These are phyloP conservation scores for Cantharis rufa DNA, from an alignment of 2,888 invertebrate genomes.

Conservation along the genomic window DNA sequence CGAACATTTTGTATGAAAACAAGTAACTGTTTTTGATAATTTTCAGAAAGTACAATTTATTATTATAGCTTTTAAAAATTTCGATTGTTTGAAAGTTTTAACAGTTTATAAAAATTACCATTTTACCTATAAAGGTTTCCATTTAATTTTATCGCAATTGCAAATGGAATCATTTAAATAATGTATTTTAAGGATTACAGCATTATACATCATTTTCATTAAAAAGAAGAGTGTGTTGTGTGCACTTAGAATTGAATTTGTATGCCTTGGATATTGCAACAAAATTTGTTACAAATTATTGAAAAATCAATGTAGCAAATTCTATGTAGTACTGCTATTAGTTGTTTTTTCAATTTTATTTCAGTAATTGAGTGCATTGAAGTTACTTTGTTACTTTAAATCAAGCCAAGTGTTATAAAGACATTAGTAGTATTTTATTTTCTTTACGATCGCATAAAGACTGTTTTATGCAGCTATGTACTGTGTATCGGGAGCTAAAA, in stretches of 20 bases:
- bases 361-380: slow-evolving; percentile 17
- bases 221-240: neutral
- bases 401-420: slow-evolving; percentile 12
- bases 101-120: neutral
- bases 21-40: neutral
- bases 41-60: neutral
- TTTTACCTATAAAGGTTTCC: neutral
- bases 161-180: neutral
- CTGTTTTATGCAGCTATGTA: slow-evolving; percentile 25
- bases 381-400: slow-evolving; percentile 12
- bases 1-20: neutral
- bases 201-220: neutral
- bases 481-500: slow-evolving; percentile 29
- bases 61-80: neutral
- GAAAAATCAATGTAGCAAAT: neutral
- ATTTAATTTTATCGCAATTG: neutral
- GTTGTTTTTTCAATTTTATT: neutral
- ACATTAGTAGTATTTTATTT: slow-evolving; percentile 7
- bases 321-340: neutral
- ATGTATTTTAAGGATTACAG: neutral
- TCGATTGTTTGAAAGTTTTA: neutral
- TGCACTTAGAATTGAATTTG: neutral
- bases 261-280: neutral
- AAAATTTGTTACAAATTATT: neutral
- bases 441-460: slow-evolving; percentile 10